A percentile compares a stretch with the other conserved stretches of the same genome.
Conservation (phyloP, 1,140 invertebrate genomes). For the Rhagoletis pomonella region DNA sequence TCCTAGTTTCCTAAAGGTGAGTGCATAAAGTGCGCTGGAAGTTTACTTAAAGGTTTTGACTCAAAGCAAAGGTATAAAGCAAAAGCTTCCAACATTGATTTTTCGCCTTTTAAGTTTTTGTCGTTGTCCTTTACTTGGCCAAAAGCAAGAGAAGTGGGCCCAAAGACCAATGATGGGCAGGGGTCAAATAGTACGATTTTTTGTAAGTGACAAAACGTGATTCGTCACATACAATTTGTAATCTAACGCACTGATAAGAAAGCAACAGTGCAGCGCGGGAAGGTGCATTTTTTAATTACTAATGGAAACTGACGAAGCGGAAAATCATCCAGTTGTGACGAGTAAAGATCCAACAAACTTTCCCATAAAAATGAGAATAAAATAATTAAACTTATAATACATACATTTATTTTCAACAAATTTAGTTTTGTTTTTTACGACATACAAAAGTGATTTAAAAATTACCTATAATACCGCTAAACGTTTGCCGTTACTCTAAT, state of each 20-base stretch:
- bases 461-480: not conserved
- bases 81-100: constrained; percentile 3
- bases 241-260: not conserved
- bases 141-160: constrained; percentile 6
- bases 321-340: not conserved
- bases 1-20: constrained; percentile 4
- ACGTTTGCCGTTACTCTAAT: not conserved
- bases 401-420: not conserved
- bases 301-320: not conserved
- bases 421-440: constrained; percentile 6
- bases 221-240: not conserved
- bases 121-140: not conserved
- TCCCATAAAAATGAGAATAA: not conserved
- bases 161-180: not conserved
- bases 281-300: not conserved
- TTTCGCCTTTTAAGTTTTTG: constrained; percentile 9
- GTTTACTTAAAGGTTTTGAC: not conserved
- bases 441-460: not conserved
- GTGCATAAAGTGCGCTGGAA: not conserved
- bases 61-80: not conserved
- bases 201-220: not conserved
- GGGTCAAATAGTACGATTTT: not conserved
- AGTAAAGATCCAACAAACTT: not conserved
- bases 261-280: not conserved
- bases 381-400: not conserved